Evolutionary conservation across 1,140 invertebrate genomes (phyloP).

Genomic region (Gonioctena quinquepunctata): DNA sequence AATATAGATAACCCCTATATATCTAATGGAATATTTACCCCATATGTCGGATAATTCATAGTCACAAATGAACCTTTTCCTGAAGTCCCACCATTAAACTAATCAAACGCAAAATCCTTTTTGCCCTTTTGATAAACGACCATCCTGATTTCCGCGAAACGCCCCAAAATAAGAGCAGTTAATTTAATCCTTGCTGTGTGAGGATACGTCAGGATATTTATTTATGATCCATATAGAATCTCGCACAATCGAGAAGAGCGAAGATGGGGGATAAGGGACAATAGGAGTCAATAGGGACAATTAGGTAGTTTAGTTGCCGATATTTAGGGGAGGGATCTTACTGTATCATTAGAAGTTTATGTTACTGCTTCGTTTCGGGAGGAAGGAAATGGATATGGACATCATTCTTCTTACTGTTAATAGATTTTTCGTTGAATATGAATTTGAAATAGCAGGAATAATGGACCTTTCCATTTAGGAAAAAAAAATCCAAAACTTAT

Average conservation of each 20-base stretch:
- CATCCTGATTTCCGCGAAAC: background rate
- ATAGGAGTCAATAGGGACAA: slow-evolving; percentile 1
- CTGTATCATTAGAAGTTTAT: background rate
- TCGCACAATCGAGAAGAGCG: background rate
- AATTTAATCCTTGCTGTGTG: slow-evolving; percentile 1
- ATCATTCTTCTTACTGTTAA: no score
- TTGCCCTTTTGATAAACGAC: background rate
- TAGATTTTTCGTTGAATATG: no score
- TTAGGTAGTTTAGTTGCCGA: background rate
- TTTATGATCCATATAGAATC: slow-evolving; percentile 9
- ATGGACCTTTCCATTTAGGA: no score
- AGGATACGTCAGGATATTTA: background rate
- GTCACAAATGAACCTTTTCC: background rate
- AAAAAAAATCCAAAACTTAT: no score
- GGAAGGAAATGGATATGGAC: background rate
- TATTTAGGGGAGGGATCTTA: background rate
- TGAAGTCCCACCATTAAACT: slow-evolving; percentile 1
- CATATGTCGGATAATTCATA: background rate
- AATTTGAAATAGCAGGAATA: no score
- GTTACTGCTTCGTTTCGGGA: background rate
- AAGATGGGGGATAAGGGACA: background rate
- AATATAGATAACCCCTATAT: no score
- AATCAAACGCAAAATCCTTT: slow-evolving; percentile 1
- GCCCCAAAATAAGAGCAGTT: slow-evolving; percentile 5
- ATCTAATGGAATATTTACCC: no score